These are phyloP conservation scores for Dicerorhinus sumatrensis DNA, from an alignment of 2,113 vertebrate genomes.

Conservation along the genomic window DNA sequence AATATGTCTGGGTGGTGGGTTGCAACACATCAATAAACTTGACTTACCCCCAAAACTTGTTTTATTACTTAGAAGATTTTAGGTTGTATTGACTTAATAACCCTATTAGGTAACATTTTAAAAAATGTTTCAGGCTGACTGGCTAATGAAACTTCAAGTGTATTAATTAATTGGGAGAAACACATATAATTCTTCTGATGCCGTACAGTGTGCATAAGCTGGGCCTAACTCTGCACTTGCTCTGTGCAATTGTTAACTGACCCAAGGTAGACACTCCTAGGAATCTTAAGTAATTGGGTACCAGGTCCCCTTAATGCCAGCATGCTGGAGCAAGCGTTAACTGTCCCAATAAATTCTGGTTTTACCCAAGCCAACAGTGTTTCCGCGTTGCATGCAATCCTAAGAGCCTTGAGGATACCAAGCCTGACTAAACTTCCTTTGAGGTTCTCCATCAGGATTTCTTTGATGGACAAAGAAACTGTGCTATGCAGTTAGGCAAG, in stretches of 20 bases:
- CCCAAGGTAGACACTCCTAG: background rate
- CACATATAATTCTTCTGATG: background rate
- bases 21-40: constrained; percentile 68
- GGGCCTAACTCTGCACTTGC: background rate
- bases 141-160: background rate
- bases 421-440: background rate
- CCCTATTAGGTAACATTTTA: background rate
- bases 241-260: background rate
- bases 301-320: background rate
- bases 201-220: background rate
- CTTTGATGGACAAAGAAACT: background rate
- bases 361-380: background rate
- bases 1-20: background rate
- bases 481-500: background rate
- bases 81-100: background rate
- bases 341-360: background rate
- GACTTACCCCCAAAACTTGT: constrained; percentile 32
- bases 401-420: background rate
- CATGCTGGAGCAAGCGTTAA: background rate
- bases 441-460: background rate
- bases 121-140: background rate
- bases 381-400: background rate
- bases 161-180: background rate
- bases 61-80: constrained; percentile 51
- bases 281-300: background rate